Evolutionary conservation across 2,113 vertebrate species (phyloP).

Genomic region (Gnathochromis pfefferi): DNA sequence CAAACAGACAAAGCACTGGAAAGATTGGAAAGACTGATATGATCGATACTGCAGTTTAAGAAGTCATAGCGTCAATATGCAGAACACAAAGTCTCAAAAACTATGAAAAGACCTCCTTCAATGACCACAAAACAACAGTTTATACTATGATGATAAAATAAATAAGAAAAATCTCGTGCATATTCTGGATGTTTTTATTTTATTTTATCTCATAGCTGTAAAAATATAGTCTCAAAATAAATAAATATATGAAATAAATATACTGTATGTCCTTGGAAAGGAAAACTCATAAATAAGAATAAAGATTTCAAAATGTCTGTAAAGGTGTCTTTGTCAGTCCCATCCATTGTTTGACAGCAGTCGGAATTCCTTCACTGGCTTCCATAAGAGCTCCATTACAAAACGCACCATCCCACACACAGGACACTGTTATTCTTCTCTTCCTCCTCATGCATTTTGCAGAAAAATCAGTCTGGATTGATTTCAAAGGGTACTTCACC

Average conservation of each 20-base stretch:
- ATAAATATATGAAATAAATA: slow-evolving; percentile 82
- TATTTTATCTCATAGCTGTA: slow-evolving; percentile 68
- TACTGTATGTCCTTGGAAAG: slow-evolving; percentile 52
- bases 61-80: neutral
- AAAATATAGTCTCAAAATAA: slow-evolving; percentile 80
- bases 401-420: neutral
- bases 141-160: slow-evolving; percentile 19
- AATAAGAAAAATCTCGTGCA: slow-evolving; percentile 5
- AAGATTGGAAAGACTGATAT: neutral
- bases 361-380: slow-evolving; percentile 60
- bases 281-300: slow-evolving; percentile 72
- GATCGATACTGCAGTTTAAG: neutral
- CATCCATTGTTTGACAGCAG: slow-evolving; percentile 24
- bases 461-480: slow-evolving; percentile 8
- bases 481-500: neutral
- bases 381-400: slow-evolving; percentile 17
- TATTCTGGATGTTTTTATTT: slow-evolving; percentile 34
- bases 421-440: neutral
- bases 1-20: neutral
- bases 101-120: neutral
- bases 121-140: neutral
- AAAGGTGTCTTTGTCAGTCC: slow-evolving; percentile 31
- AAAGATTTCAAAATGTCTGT: slow-evolving; percentile 45
- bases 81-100: neutral
- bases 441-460: slow-evolving; percentile 2